phyloP scores from a whole-genome alignment of 2,113 vertebrate genomes.

The Cebidichthys violaceus region DNA sequence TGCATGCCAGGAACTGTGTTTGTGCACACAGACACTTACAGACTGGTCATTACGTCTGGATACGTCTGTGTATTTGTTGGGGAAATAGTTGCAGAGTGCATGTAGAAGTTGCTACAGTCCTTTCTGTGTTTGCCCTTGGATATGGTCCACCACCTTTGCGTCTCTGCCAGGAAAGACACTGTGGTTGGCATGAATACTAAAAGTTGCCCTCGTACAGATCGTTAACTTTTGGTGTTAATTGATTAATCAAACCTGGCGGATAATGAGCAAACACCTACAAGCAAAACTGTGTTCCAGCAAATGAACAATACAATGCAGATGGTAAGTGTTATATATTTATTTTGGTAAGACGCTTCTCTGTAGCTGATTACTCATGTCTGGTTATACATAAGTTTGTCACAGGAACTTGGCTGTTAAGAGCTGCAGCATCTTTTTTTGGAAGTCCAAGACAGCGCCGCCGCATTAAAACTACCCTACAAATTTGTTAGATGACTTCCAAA shows the following conservation, averaged over 20 bases:
- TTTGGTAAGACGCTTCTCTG: slow-evolving; percentile 42
- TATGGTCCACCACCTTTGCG: slow-evolving; percentile 53
- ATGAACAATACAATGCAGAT: slow-evolving; percentile 71
- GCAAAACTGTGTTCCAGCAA: slow-evolving; percentile 33
- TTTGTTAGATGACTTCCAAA: slow-evolving; percentile 59
- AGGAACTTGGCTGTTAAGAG: slow-evolving; percentile 55
- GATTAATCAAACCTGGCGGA: slow-evolving; percentile 59
- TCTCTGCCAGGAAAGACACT: slow-evolving; percentile 41
- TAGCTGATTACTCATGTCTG: slow-evolving; percentile 61
- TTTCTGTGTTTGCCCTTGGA: slow-evolving; percentile 55
- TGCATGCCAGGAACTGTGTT: slow-evolving; percentile 18
- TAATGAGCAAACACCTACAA: slow-evolving; percentile 46
- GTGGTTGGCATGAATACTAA: slow-evolving; percentile 37
- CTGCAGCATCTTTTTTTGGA: slow-evolving; percentile 47
- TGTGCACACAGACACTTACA: slow-evolving; percentile 9
- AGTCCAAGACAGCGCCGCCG: slow-evolving; percentile 41
- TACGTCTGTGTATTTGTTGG: slow-evolving; percentile 34
- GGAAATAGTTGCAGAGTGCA: slow-evolving; percentile 29
- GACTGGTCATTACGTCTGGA: slow-evolving; percentile 1
- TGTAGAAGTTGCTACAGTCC: slow-evolving; percentile 32
- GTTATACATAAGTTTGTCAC: slow-evolving; percentile 68
- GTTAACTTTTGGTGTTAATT: slow-evolving; percentile 59
- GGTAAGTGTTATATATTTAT: slow-evolving; percentile 56
- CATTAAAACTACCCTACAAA: slow-evolving; percentile 46
- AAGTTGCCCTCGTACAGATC: slow-evolving; percentile 34